These are phyloP conservation scores for Xiphophorus maculatus DNA, from an alignment of 2,113 vertebrate species.

Conservation along the genomic window DNA sequence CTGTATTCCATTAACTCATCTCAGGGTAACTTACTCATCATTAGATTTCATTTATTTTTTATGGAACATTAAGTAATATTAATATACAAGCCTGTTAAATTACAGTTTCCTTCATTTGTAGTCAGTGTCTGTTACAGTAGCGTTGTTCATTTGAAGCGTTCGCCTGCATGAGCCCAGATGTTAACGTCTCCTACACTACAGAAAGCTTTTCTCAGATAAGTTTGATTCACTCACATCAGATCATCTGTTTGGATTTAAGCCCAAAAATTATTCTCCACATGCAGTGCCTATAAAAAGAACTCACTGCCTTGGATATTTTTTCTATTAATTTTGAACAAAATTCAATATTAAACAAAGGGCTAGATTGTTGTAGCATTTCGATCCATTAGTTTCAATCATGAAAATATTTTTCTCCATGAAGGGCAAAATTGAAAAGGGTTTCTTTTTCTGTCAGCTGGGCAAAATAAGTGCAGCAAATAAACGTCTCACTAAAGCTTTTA, in stretches of 20 bases:
- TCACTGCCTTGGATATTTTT: too few species aligned
- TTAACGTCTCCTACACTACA: neutral
- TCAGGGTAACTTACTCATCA: conserved; percentile 18
- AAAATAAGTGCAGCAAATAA: too few species aligned
- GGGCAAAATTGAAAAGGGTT: too few species aligned
- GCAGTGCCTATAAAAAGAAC: too few species aligned
- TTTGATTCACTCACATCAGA: neutral
- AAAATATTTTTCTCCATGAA: too few species aligned
- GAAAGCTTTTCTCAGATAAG: neutral
- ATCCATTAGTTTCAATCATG: too few species aligned
- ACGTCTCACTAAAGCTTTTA: too few species aligned
- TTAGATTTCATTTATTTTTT: conserved; percentile 25
- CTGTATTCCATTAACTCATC: conserved; percentile 27
- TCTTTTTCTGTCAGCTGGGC: too few species aligned
- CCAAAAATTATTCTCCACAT: neutral
- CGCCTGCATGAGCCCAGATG: conserved; percentile 6
- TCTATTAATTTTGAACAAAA: too few species aligned
- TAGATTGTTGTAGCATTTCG: too few species aligned
- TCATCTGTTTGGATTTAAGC: neutral
- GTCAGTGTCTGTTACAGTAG: conserved; percentile 28
- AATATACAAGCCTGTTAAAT: conserved; percentile 7
- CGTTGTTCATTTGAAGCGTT: conserved; percentile 15
- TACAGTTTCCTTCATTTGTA: neutral
- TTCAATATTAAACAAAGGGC: too few species aligned
- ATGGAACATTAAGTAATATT: conserved; percentile 15